A percentile compares a stretch with the other conserved stretches of the same genome.
phyloP scores from a whole-genome alignment of 1,140 invertebrate species.

The Drosophila bifasciata region DNA sequence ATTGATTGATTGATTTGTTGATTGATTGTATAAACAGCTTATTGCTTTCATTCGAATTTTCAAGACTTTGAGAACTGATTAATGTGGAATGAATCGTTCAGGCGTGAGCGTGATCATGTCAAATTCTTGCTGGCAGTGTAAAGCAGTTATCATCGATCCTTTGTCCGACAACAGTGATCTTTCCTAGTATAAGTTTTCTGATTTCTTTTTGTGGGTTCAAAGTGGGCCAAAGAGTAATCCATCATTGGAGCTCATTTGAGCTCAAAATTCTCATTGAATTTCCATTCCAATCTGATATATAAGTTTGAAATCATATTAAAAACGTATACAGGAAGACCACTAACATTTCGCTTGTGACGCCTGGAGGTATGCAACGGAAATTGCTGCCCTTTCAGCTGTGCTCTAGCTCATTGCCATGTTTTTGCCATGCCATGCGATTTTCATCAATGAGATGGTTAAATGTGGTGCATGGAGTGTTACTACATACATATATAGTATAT shows the following conservation, averaged over 20 bases:
- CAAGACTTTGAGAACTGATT: conserved; percentile 8
- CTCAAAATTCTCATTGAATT: too few relatives aligned
- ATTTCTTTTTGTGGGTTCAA: too few relatives aligned
- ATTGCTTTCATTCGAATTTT: conserved; percentile 55
- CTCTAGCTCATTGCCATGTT: conserved; percentile 5
- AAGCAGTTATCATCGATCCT: conserved; percentile 28
- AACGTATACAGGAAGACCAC: too few relatives aligned
- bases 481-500: too few relatives aligned
- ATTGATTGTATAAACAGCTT: conserved; percentile 75
- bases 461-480: conserved; percentile 2
- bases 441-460: conserved; percentile 29
- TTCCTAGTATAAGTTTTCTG: too few relatives aligned
- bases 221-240: too few relatives aligned
- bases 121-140: conserved; percentile 41
- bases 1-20: conserved; percentile 55
- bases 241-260: too few relatives aligned
- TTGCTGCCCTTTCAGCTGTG: background rate
- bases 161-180: conserved; percentile 12
- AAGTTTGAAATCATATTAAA: too few relatives aligned
- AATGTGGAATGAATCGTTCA: conserved; percentile 6
- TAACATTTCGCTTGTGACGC: background rate
- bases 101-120: conserved; percentile 12
- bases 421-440: conserved; percentile 7
- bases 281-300: too few relatives aligned
- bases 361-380: background rate